Conservation (phyloP, 2,113 vertebrate species). For the Boleophthalmus pectinirostris region DNA sequence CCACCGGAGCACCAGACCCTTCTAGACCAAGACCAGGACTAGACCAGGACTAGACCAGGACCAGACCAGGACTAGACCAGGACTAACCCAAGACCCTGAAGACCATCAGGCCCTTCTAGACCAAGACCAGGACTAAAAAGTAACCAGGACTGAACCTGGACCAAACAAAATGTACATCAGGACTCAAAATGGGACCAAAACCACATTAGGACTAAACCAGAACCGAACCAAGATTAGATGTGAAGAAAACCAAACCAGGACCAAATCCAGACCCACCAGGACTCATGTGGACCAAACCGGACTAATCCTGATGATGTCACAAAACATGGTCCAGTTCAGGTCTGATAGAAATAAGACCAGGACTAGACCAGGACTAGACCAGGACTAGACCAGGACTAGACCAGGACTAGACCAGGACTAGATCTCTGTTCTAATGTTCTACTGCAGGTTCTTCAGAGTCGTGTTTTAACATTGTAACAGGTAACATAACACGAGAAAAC, state of each 20-base stretch:
- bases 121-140: background rate
- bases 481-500: too few relatives aligned
- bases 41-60: background rate
- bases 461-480: too few relatives aligned
- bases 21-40: background rate
- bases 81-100: background rate
- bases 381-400: background rate
- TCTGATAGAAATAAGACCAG: background rate
- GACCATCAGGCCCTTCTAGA: too few relatives aligned
- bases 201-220: too few relatives aligned
- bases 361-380: too few relatives aligned
- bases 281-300: background rate
- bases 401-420: background rate
- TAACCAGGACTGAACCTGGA: background rate
- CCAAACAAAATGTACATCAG: background rate
- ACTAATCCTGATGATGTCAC: background rate
- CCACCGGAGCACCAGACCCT: background rate
- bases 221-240: too few relatives aligned
- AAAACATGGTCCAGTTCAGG: background rate
- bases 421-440: background rate
- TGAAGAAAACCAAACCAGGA: background rate
- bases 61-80: background rate
- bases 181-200: too few relatives aligned
- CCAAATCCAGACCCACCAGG: background rate
- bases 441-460: too few relatives aligned